Evolutionary conservation across 2,888 invertebrate species (phyloP).

Genomic region (Leptinotarsa haldemani): DNA sequence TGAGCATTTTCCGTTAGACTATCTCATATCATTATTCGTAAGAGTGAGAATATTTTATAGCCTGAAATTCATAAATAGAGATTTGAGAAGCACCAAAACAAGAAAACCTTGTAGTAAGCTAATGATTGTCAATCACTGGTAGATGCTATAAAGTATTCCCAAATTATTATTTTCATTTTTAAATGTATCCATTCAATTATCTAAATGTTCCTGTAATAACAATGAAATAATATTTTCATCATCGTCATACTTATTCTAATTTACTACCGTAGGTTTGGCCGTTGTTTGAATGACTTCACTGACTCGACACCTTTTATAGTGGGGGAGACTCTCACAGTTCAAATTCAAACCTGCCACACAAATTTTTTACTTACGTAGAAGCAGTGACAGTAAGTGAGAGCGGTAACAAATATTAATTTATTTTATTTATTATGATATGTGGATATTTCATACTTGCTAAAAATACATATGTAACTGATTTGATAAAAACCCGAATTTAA

Average conservation of each 20-base stretch:
- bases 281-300: too few species aligned
- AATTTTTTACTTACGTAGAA: too few species aligned
- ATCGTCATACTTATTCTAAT: neutral
- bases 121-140: neutral
- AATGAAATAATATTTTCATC: neutral
- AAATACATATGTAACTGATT: too few species aligned
- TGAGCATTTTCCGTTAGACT: constrained; percentile 13
- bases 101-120: constrained; percentile 5
- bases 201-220: neutral
- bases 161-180: neutral
- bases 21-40: constrained; percentile 14
- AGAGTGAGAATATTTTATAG: constrained; percentile 18
- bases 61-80: constrained; percentile 14
- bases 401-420: too few species aligned
- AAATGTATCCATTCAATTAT: neutral
- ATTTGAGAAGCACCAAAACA: constrained; percentile 8
- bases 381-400: too few species aligned
- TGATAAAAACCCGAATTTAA: too few species aligned
- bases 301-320: too few species aligned
- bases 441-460: too few species aligned
- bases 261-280: neutral
- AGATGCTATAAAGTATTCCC: neutral
- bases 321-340: too few species aligned
- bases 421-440: too few species aligned
- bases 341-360: too few species aligned